Evolutionary conservation across 2,113 vertebrate genomes (phyloP).

Genomic region (Thymallus thymallus): DNA sequence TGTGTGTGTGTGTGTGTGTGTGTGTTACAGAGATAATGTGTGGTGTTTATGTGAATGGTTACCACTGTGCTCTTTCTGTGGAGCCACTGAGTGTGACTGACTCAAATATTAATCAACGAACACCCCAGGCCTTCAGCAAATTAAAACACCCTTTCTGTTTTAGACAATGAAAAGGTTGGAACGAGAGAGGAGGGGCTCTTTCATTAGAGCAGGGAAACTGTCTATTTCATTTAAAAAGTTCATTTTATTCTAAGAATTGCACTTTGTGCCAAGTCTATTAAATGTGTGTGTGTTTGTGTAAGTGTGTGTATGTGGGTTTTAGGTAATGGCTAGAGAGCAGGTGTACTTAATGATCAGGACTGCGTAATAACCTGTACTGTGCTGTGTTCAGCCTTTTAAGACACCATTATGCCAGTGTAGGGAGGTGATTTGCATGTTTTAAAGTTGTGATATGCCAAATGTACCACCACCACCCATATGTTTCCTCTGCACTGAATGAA

Average conservation of each 20-base stretch:
- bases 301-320: background rate
- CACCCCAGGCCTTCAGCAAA: constrained; percentile 9
- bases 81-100: constrained; percentile 23
- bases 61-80: background rate
- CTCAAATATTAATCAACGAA: constrained; percentile 19
- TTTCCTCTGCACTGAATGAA: too few relatives aligned
- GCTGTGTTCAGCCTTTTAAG: constrained; percentile 64
- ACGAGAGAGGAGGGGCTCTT: background rate
- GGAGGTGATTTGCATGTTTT: constrained; percentile 69
- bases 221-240: constrained; percentile 17
- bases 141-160: background rate
- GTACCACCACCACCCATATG: too few relatives aligned
- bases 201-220: background rate
- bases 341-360: constrained; percentile 49
- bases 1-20: background rate
- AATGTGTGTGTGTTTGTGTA: constrained; percentile 11
- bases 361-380: constrained; percentile 63
- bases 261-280: constrained; percentile 8
- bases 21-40: background rate
- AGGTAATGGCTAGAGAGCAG: too few relatives aligned
- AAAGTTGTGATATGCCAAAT: constrained; percentile 65
- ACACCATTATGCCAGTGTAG: constrained; percentile 59
- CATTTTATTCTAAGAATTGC: constrained; percentile 16
- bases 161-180: constrained; percentile 1
- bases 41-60: background rate